Percentiles rank a stretch among this genome's conserved stretches.
These are phyloP conservation scores for Scaptomyza pallida DNA, from an alignment of 1,140 invertebrate genomes.

Conservation along the genomic window DNA sequence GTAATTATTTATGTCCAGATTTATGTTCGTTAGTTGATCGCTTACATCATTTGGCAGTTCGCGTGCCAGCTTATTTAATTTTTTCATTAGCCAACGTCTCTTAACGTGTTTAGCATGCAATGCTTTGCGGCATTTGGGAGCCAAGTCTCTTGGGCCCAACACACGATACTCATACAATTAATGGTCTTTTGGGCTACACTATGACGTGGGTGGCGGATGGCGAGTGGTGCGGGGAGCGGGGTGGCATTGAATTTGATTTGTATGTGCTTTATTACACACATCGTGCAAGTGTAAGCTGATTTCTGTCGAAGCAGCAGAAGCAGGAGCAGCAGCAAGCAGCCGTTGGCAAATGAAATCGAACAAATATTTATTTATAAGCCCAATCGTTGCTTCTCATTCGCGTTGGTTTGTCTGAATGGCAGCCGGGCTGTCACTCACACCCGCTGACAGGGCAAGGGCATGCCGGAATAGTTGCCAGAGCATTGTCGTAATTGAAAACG, in stretches of 20 bases:
- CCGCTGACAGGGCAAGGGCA: constrained; percentile 60
- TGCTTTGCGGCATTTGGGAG: constrained; percentile 8
- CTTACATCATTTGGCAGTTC: constrained; percentile 49
- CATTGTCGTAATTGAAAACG: constrained; percentile 71
- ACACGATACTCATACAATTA: constrained; percentile 65
- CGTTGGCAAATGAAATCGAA: constrained; percentile 65
- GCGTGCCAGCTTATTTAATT: constrained; percentile 74
- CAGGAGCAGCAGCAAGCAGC: constrained; percentile 20
- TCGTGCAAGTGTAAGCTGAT: constrained; percentile 51
- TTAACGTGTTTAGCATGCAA: constrained; percentile 64
- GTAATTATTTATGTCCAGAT: neutral
- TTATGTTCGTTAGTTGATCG: constrained; percentile 7
- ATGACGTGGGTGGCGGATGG: neutral
- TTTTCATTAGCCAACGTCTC: constrained; percentile 60
- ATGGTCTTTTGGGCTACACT: constrained; percentile 46
- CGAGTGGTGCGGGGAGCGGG: constrained; percentile 15
- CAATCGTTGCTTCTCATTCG: constrained; percentile 34
- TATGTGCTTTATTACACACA: constrained; percentile 60
- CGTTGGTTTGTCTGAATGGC: constrained; percentile 3
- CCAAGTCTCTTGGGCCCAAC: constrained; percentile 13
- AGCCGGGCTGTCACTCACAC: constrained; percentile 45
- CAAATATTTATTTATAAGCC: constrained; percentile 79
- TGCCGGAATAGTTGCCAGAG: constrained; percentile 58
- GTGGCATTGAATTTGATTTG: constrained; percentile 61
- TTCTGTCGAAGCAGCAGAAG: constrained; percentile 32